A percentile compares a stretch with the other conserved stretches of the same genome.
Conservation (phyloP, 2,113 vertebrate species). For the Nipponia nippon region DNA sequence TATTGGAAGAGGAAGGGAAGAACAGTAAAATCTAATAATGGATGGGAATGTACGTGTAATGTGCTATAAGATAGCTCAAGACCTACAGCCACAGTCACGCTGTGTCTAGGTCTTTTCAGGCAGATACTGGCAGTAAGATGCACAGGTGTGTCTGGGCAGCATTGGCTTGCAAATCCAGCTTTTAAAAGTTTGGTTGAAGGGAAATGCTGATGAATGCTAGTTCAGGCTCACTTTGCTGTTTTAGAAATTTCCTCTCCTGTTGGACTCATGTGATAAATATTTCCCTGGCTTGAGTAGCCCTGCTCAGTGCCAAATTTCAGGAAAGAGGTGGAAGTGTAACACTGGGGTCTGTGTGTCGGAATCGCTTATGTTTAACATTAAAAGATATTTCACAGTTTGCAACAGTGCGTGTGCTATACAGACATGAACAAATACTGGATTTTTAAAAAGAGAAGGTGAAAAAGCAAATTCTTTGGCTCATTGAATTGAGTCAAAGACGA, state of each 20-base stretch:
- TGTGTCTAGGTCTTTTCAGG: neutral
- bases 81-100: neutral
- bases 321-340: neutral
- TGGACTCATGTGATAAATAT: neutral
- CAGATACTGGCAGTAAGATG: neutral
- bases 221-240: neutral
- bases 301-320: neutral
- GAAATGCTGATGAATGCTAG: neutral
- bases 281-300: neutral
- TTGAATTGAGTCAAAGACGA: neutral
- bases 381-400: neutral
- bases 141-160: neutral
- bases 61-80: neutral
- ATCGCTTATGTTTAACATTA: neutral
- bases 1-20: neutral
- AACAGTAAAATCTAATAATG: neutral
- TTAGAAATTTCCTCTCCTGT: neutral
- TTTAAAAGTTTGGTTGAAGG: neutral
- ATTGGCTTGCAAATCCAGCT: neutral
- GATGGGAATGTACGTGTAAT: neutral
- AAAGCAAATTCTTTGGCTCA: neutral
- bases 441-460: neutral
- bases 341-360: neutral
- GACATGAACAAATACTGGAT: neutral
- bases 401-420: neutral